Evolutionary conservation across 2,888 invertebrate species (phyloP), one percentile per base, ranked within the genome.

Genomic region (Drosophila atroscutellata): DNA sequence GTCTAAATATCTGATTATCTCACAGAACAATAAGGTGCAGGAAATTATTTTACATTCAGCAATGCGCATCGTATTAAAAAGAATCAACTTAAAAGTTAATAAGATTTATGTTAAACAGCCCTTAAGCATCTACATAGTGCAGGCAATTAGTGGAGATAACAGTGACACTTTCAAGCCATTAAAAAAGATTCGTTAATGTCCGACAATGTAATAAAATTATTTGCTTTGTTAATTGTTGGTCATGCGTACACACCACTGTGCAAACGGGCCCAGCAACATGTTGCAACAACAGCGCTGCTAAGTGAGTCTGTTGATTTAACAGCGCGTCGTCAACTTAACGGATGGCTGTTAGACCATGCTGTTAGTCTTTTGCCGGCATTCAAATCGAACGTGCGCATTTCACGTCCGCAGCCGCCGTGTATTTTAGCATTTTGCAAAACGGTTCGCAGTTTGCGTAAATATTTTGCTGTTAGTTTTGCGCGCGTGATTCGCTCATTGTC

Each of bases 351-450:
- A 54, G 36, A n/a, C 37, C 26, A 42, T 60, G 42, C 56, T 50
- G 55, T 80, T 70, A 71, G 77, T 74, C 75, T 76, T 68, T 80
- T 77, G 83, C 81, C 83, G 84, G 76, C 82, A 76, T 81, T 79
- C 74, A 64, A 76, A 57, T 62, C 74, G 64, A 69, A 69, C 65
- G 81, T 60, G 80, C 64, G 76, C 28, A 58, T 57, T 59, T 58
- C n/a, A 56, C 57, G 81, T 66, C 50, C 50, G 70, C 39, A 47
- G 73, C 56, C 71, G 83, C 49, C 60, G 77, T 42, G 56, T 56
- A 57, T 50, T 78, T 59, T 37, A 55, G 49, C 56, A 36, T 56
- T 50, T 59, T 60, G 57, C 39, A 56, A 45, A 75, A 56, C 67
- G 58, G 32, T 62, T 65, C 78, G 61, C 20, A 70, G 47, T 76